A percentile compares a stretch with the other conserved stretches of the same genome.
phyloP scores from a whole-genome alignment of 2,888 invertebrate species.

The Pandemis heparana region DNA sequence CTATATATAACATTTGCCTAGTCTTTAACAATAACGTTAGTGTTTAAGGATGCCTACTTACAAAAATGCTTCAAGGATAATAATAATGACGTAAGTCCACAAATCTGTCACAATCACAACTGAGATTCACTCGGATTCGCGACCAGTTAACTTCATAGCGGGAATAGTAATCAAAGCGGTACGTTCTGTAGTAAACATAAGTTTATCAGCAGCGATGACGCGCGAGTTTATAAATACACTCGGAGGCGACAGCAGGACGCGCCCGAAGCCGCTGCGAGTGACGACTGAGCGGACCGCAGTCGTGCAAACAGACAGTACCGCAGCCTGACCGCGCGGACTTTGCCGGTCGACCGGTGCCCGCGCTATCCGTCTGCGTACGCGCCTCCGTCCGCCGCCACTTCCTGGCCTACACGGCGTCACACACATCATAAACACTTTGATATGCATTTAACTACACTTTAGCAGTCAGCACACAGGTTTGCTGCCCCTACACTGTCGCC shows the following conservation, averaged over 20 bases:
- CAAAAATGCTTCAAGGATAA: constrained; percentile 29
- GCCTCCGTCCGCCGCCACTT: constrained; percentile 57
- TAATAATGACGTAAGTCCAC: constrained; percentile 22
- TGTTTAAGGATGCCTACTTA: constrained; percentile 22
- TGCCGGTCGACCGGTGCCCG: constrained; percentile 36
- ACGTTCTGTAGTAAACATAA: constrained; percentile 57
- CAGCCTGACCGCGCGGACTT: constrained; percentile 55
- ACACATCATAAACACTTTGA: constrained; percentile 67
- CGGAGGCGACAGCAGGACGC: constrained; percentile 80
- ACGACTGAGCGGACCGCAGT: constrained; percentile 38
- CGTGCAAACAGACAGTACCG: constrained; percentile 48
- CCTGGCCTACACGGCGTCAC: constrained; percentile 74
- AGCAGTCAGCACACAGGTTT: constrained; percentile 61
- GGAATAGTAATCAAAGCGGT: constrained; percentile 33
- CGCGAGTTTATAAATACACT: constrained; percentile 77
- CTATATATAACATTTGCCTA: not conserved
- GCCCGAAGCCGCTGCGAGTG: constrained; percentile 73
- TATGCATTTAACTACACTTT: constrained; percentile 62
- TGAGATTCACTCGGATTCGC: constrained; percentile 6
- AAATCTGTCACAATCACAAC: constrained; percentile 22
- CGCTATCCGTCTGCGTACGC: constrained; percentile 60
- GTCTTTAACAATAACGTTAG: not conserved
- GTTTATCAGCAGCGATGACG: constrained; percentile 75
- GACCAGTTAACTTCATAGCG: constrained; percentile 18
- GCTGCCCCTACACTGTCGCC: constrained; percentile 50